A percentile compares a stretch with the other conserved stretches of the same genome.
phyloP scores from a whole-genome alignment of 2,797 vertebrate genomes.

The Xenopus petersii region DNA sequence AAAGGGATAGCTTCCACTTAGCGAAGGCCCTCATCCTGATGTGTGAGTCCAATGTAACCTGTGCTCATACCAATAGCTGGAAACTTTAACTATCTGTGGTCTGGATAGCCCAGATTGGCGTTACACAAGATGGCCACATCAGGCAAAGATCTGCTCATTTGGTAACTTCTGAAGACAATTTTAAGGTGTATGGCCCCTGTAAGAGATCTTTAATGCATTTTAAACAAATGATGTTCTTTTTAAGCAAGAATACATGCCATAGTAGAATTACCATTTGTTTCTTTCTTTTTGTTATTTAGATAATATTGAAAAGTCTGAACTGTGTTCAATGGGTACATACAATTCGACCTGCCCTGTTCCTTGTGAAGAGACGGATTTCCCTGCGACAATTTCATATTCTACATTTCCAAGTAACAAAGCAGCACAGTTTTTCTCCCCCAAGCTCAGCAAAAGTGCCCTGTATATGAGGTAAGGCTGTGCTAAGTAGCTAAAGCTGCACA shows the following conservation, averaged over 20 bases:
- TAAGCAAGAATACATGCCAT: neutral
- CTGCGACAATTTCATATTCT: slow-evolving; percentile 64
- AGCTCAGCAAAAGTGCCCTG: slow-evolving; percentile 61
- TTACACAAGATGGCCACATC: too few species aligned
- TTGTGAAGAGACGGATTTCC: slow-evolving; percentile 68
- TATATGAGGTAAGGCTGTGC: slow-evolving; percentile 62
- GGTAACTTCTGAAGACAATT: too few species aligned
- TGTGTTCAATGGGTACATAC: slow-evolving; percentile 65
- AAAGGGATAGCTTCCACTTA: too few species aligned
- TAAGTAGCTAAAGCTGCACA: neutral
- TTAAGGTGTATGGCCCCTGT: too few species aligned
- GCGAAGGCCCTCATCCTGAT: too few species aligned
- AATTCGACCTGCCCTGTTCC: slow-evolving; percentile 69
- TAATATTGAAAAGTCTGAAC: slow-evolving; percentile 57
- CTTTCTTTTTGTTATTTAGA: slow-evolving; percentile 50
- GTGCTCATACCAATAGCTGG: too few species aligned
- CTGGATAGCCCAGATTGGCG: too few species aligned
- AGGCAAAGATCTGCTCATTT: too few species aligned
- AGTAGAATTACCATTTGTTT: too few species aligned
- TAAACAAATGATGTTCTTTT: neutral
- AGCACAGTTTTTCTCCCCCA: slow-evolving; percentile 59
- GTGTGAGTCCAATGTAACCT: too few species aligned
- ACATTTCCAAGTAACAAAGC: slow-evolving; percentile 64
- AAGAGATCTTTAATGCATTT: too few species aligned
- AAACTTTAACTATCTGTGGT: too few species aligned